Percentiles rank a stretch among this genome's conserved stretches.
Evolutionary conservation across 2,888 invertebrate genomes (phyloP).

Genomic region (Lepetodrilus schrolli): DNA sequence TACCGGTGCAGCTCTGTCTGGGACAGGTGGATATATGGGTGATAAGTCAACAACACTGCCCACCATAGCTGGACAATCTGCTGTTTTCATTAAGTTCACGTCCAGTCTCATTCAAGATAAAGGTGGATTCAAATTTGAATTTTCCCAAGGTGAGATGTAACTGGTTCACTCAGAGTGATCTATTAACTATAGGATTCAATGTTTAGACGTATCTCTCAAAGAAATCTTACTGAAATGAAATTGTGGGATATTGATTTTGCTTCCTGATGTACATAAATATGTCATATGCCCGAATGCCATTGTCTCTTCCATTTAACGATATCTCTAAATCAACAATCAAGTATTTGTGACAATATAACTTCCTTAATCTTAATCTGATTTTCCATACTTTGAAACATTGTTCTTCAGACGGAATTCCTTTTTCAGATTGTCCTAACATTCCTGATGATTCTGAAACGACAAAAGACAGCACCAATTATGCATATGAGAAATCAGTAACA

Average conservation of each 20-base stretch:
- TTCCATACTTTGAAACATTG: too few relatives aligned
- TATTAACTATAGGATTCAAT: too few relatives aligned
- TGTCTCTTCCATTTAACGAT: too few relatives aligned
- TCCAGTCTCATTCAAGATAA: conserved; percentile 12
- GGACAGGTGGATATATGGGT: not conserved
- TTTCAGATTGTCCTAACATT: not conserved
- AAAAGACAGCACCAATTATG: not conserved
- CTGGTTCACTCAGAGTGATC: too few relatives aligned
- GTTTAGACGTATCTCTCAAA: too few relatives aligned
- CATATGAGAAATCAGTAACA: conserved; percentile 13
- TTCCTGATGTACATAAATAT: too few relatives aligned
- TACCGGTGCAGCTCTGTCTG: not conserved
- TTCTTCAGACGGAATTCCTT: too few relatives aligned
- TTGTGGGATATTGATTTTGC: too few relatives aligned
- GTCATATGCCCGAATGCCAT: too few relatives aligned
- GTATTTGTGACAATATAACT: not conserved
- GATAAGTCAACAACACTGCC: not conserved
- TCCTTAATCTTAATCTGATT: too few relatives aligned
- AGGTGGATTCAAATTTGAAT: conserved; percentile 18
- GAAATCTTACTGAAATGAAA: too few relatives aligned
- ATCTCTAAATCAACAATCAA: too few relatives aligned
- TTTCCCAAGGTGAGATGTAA: conserved; percentile 22
- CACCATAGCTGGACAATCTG: not conserved
- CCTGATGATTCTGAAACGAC: not conserved
- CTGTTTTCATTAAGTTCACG: not conserved